Evolutionary conservation across 2,797 vertebrate genomes (phyloP).

Genomic region (Alfaro cultratus): DNA sequence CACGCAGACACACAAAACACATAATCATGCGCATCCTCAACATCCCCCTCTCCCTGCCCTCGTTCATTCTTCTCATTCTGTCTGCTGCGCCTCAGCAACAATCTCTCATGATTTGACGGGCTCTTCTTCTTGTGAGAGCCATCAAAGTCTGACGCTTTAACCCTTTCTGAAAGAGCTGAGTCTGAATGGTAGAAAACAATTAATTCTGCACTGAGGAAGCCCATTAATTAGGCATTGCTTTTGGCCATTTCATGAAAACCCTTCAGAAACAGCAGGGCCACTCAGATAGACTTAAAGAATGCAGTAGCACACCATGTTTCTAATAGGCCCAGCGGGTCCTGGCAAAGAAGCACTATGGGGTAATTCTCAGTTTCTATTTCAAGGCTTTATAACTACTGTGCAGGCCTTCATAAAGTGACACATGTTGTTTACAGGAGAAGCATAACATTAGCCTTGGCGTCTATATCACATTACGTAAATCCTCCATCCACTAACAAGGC

Average conservation of each 20-base stretch:
- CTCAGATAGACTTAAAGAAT: conserved; percentile 68
- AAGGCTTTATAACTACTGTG: conserved; percentile 41
- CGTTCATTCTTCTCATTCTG: conserved; percentile 39
- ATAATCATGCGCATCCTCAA: conserved; percentile 21
- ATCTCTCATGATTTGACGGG: conserved; percentile 60
- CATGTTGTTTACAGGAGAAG: conserved; percentile 52
- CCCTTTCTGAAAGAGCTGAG: conserved; percentile 61
- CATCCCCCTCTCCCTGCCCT: conserved; percentile 35
- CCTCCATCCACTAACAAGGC: conserved; percentile 20
- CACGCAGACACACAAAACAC: conserved; percentile 40
- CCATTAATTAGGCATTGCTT: conserved; percentile 78
- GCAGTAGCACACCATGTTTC: conserved; percentile 71
- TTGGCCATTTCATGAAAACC: conserved; percentile 68
- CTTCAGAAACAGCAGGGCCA: conserved; percentile 64
- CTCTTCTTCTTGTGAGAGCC: conserved; percentile 66
- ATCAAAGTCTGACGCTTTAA: conserved; percentile 60
- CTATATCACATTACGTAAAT: conserved; percentile 29
- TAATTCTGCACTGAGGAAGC: conserved; percentile 69
- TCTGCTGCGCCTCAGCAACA: conserved; percentile 39
- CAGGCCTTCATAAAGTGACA: conserved; percentile 53
- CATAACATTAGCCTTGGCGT: conserved; percentile 32
- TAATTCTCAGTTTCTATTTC: conserved; percentile 64
- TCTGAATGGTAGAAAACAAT: conserved; percentile 67
- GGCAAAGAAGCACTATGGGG: conserved; percentile 48
- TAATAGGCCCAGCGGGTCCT: conserved; percentile 66